Percentiles rank a stretch among this genome's conserved stretches.
Conservation (phyloP, 2,888 invertebrate species). For the Nymphalis c-album region DNA sequence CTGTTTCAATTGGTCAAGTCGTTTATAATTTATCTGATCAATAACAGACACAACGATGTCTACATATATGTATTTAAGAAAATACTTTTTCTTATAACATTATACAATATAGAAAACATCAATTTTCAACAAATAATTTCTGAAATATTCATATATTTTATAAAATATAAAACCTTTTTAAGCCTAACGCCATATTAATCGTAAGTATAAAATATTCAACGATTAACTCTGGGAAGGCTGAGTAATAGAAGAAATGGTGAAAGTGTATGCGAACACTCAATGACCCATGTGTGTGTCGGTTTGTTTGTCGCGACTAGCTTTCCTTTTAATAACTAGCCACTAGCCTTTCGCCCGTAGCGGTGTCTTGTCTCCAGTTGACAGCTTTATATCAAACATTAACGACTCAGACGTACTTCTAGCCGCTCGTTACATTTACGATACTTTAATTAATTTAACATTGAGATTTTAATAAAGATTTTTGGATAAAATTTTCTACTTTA, state of each 20-base stretch:
- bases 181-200: neutral
- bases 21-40: too few relatives aligned
- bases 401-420: neutral
- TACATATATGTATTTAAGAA: too few relatives aligned
- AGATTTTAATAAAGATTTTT: too few relatives aligned
- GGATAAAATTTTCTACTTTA: too few relatives aligned
- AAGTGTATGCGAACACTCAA: conserved; percentile 47
- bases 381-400: neutral
- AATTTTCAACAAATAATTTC: neutral
- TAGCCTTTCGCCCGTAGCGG: conserved; percentile 4
- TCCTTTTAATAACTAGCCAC: conserved; percentile 15
- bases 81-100: too few relatives aligned
- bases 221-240: conserved; percentile 1
- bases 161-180: neutral
- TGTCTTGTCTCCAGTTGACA: neutral
- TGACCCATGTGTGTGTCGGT: conserved; percentile 44
- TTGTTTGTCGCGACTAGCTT: conserved; percentile 41
- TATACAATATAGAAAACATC: too few relatives aligned
- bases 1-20: too few relatives aligned
- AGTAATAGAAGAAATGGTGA: conserved; percentile 51
- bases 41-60: too few relatives aligned
- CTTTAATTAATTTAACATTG: too few relatives aligned
- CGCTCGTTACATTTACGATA: neutral
- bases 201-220: neutral
- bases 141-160: neutral